Evolutionary conservation across 2,888 invertebrate species (phyloP), one percentile per base, ranked within the genome.

Genomic region (Brachyopa scutellaris): DNA sequence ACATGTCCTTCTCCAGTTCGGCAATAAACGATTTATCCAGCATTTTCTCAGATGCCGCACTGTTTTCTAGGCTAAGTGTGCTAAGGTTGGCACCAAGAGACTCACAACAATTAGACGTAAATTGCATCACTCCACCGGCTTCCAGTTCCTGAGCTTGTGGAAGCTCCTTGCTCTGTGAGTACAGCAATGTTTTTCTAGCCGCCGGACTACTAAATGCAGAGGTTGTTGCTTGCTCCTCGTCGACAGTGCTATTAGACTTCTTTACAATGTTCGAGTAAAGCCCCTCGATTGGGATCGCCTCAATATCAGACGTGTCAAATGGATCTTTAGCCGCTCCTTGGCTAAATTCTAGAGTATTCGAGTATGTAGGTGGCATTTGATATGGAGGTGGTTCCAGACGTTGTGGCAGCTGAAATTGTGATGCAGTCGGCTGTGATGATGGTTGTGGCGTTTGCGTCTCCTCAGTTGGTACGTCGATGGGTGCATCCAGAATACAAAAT

Each of bases 401-500:
- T 0, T 84, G 85, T 0, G 88, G 87, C 0, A 84, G 9, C 62
- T 86, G 76, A 55, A 72, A 84, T 23, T 67, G 77, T 53, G 78
- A 55, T 15, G 83, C 67, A 85, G 85, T 73, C 87, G 88, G 5
- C 85, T 76, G 29, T 84, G 70, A 13, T 84, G 84, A 45, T 85
- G 47, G 53, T 61, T 70, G 74, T 57, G 59, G 76, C 4, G 70
- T 61, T 85, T n/a, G 84, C 53, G 61, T 1, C 59, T 85, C 86
- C 33, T 88, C 88, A 0, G 91, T 91, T 64, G 94, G 94, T 47
- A 94, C 93, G 88, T 95, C 95, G 61, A 95, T 95, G 0, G 95
- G 95, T 85, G 94, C 94, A 88, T 95, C 95, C 0, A 95, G 90
- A 84, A 95, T 90, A 11, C 94, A 95, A 76, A 90, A 88, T 0